Conservation (phyloP, 2,113 vertebrate species). For the Myotis brandtii region DNA sequence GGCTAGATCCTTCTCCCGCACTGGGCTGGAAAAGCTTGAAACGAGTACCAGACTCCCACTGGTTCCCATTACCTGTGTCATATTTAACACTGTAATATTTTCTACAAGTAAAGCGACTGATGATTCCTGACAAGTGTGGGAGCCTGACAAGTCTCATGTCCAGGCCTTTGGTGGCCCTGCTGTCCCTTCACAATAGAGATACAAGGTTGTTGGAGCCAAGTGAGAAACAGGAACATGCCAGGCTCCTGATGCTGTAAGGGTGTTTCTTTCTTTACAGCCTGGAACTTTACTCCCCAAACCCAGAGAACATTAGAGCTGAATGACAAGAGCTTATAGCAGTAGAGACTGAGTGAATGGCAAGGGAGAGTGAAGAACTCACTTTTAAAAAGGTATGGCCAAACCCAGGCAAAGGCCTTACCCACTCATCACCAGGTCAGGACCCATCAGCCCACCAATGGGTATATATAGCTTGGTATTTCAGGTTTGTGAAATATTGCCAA, state of each 20-base stretch:
- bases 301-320: not conserved
- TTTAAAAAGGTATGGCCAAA: not conserved
- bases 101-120: not conserved
- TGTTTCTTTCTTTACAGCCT: not conserved
- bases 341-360: not conserved
- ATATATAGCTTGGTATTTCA: not conserved
- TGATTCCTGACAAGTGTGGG: not conserved
- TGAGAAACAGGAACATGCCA: not conserved
- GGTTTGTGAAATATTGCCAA: not conserved
- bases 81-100: not conserved
- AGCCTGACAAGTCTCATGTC: not conserved
- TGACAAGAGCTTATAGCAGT: not conserved
- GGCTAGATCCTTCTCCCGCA: not conserved
- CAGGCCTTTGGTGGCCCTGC: not conserved
- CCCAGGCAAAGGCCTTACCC: not conserved
- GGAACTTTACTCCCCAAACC: not conserved
- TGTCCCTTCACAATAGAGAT: not conserved
- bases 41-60: not conserved
- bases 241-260: not conserved
- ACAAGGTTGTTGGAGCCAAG: not conserved
- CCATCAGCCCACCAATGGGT: fast-evolving
- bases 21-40: not conserved
- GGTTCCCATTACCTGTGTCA: not conserved
- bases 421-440: not conserved
- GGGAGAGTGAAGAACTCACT: not conserved